Conservation (phyloP, 2,113 vertebrate species). For the Pachycephala philippinensis region DNA sequence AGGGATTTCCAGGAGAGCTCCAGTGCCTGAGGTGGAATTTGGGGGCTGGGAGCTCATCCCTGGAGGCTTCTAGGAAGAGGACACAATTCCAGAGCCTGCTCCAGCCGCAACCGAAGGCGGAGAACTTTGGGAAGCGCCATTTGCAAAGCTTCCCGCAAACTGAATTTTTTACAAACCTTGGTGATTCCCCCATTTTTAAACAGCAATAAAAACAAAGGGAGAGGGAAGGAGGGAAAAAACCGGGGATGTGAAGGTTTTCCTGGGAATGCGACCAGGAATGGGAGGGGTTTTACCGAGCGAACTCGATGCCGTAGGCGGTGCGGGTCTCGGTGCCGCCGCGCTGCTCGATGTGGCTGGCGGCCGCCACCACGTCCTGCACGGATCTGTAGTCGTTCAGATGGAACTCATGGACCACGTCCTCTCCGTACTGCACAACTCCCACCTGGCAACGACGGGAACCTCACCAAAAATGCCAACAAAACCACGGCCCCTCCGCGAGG, state of each 20-base stretch:
- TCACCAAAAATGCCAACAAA: neutral
- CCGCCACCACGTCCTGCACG: constrained; percentile 86
- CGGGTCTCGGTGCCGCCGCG: constrained; percentile 92
- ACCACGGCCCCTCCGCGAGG: accelerated
- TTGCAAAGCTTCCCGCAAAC: accelerated
- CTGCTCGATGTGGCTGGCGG: constrained; percentile 87
- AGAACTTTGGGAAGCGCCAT: neutral
- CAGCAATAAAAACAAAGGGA: accelerated
- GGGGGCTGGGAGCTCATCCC: neutral
- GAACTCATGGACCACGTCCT: constrained; percentile 91
- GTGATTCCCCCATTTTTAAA: accelerated
- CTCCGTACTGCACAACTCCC: constrained; percentile 91
- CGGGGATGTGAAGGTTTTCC: accelerated
- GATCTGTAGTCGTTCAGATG: constrained; percentile 86
- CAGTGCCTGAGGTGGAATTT: too few species aligned
- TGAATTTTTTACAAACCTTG: accelerated
- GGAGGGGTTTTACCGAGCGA: constrained; percentile 79
- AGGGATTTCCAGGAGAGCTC: neutral
- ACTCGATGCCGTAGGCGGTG: constrained; percentile 90
- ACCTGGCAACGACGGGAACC: constrained; percentile 71
- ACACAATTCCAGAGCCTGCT: neutral
- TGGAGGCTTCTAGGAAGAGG: neutral
- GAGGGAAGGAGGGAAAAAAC: neutral
- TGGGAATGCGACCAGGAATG: accelerated
- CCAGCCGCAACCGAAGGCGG: accelerated